Percentiles rank a stretch among this genome's conserved stretches.
phyloP scores from a whole-genome alignment of 2,113 vertebrate genomes.

The Calonectris borealis region DNA sequence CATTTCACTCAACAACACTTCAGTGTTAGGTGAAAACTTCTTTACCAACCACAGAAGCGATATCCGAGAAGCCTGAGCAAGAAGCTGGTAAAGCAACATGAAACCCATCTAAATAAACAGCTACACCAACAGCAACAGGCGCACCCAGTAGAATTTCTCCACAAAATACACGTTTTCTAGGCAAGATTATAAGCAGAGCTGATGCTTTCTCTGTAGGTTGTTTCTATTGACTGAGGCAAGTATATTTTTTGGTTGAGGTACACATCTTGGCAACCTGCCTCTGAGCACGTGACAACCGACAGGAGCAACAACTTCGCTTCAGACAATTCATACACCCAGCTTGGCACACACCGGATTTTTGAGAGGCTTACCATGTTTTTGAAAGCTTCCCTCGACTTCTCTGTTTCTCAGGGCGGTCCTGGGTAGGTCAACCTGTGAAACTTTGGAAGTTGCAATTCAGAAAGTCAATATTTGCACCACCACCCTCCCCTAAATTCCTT shows the following conservation, averaged over 20 bases:
- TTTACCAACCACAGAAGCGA: not conserved
- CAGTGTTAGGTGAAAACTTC: not conserved
- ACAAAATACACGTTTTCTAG: not conserved
- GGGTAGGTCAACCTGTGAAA: not conserved
- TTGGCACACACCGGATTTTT: not conserved
- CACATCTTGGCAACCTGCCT: not conserved
- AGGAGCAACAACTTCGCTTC: not conserved
- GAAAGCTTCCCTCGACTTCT: not conserved
- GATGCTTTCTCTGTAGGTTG: not conserved
- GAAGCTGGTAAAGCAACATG: not conserved
- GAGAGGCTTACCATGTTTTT: not conserved
- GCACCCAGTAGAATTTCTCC: not conserved
- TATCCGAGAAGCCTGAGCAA: not conserved
- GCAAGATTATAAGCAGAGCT: not conserved
- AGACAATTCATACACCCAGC: not conserved
- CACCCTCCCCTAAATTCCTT: accelerated
- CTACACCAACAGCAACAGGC: not conserved
- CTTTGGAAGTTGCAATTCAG: not conserved
- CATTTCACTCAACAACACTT: not conserved
- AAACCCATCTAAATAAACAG: not conserved
- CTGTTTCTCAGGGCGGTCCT: not conserved
- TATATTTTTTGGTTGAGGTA: not conserved
- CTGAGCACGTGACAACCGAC: accelerated
- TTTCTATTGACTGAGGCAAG: not conserved
- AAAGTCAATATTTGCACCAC: not conserved